These are phyloP conservation scores for Cherax quadricarinatus DNA, from an alignment of 1,140 invertebrate genomes.

Conservation along the genomic window DNA sequence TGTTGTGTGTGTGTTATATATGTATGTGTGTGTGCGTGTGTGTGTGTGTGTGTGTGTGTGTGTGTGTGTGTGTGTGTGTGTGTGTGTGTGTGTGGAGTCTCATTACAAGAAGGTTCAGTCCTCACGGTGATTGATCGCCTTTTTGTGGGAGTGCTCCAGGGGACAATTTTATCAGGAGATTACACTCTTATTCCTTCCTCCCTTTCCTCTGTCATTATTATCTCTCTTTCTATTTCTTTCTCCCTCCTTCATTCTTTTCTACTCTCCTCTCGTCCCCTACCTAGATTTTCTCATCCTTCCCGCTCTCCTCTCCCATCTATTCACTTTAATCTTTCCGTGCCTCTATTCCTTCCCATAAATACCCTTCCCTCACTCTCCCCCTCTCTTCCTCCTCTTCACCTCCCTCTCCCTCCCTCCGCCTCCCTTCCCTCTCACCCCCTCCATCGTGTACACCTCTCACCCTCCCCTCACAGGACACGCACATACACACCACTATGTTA, in stretches of 20 bases:
- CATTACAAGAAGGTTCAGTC: no score
- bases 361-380: not conserved
- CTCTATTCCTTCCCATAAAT: not conserved
- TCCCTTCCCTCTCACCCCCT: not conserved
- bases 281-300: not conserved
- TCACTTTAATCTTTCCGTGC: not conserved
- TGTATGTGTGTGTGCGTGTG: no score
- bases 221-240: not conserved
- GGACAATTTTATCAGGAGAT: no score
- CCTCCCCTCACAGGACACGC: no score
- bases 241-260: not conserved
- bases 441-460: not conserved
- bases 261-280: not conserved
- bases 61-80: no score
- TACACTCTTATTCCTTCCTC: no score
- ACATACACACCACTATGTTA: no score
- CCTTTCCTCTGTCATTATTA: not conserved
- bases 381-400: not conserved
- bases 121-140: no score
- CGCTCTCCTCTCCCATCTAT: not conserved
- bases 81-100: no score
- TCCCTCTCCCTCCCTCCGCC: not conserved
- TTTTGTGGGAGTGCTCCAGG: no score
- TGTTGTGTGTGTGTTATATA: no score
- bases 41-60: no score